Conservation (phyloP, 2,113 vertebrate genomes). For the Pygoscelis antarcticus region DNA sequence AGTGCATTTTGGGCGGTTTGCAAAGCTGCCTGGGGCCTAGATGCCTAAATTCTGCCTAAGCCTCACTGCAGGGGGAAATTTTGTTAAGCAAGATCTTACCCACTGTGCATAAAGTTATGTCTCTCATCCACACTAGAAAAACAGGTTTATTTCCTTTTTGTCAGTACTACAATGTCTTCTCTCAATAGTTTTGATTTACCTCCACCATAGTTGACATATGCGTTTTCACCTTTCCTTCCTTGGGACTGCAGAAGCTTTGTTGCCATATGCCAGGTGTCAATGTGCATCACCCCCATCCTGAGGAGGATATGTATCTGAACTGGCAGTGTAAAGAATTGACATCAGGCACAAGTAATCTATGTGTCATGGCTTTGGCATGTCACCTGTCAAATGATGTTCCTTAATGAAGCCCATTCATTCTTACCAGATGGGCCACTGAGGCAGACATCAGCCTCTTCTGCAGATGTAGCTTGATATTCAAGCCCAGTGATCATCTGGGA, state of each 20-base stretch:
- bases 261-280: slow-evolving; percentile 14
- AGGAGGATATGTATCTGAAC: neutral
- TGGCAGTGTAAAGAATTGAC: neutral
- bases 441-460: neutral
- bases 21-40: neutral
- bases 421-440: neutral
- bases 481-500: neutral
- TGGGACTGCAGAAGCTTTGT: neutral
- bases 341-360: neutral
- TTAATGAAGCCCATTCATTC: neutral
- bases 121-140: neutral
- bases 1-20: neutral
- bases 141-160: neutral
- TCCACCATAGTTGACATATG: neutral
- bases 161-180: neutral
- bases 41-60: neutral
- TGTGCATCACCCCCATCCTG: neutral
- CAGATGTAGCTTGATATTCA: neutral
- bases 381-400: neutral
- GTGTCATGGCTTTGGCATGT: neutral
- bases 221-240: neutral
- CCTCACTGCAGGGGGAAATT: neutral
- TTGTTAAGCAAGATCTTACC: neutral
- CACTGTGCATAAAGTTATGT: neutral
- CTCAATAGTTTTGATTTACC: neutral